Evolutionary conservation across 2,113 vertebrate species (phyloP), one percentile per base, ranked within the genome.

Genomic region (Melanocharis versteri): DNA sequence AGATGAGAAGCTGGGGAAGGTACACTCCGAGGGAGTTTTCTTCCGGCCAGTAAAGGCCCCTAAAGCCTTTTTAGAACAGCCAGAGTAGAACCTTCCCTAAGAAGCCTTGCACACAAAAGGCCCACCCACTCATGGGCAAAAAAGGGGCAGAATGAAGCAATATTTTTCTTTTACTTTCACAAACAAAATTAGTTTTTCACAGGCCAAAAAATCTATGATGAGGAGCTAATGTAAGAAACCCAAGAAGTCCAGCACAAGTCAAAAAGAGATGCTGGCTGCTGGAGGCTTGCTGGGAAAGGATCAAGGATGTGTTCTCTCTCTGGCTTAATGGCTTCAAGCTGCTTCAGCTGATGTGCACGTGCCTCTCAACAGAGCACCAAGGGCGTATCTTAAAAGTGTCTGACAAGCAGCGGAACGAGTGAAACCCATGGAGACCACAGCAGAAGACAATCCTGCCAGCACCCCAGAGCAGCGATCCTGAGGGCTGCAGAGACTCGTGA

Each of bases 361-460:
- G 1, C 30, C 22, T 51, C 21, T 50, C n/a, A 35, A 5, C 5
- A 51, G 87, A 62, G 16, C 8, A 71, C 24, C n/a, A 58, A 60
- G 17, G 13, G 8, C 28, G 54, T 30, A 58, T 47, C 42, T 40
- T 47, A 19, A 28, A 88, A 66, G 40, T 5, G 6, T 15, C 45
- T 78, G 53, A 60, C 85, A 83, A 54, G 14, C 48, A 50, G 50
- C 9, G 87, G 20, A 61, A 11, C n/a, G 8, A 37, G 58, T 15
- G 35, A 83, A 78, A 64, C 16, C 21, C 9, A 4, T 11, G 26
- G 70, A 89, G 21, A 56, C 27, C 0, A 0, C 31, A 81, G 57
- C 68, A 93, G 79, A 92, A 71, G 57, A 56, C 45, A 76, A 50
- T 77, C 50, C 65, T 81, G 62, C 16, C 42, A 39, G 21, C 1